Conservation (phyloP, 2,888 invertebrate genomes). For the Deilephila elpenor region DNA sequence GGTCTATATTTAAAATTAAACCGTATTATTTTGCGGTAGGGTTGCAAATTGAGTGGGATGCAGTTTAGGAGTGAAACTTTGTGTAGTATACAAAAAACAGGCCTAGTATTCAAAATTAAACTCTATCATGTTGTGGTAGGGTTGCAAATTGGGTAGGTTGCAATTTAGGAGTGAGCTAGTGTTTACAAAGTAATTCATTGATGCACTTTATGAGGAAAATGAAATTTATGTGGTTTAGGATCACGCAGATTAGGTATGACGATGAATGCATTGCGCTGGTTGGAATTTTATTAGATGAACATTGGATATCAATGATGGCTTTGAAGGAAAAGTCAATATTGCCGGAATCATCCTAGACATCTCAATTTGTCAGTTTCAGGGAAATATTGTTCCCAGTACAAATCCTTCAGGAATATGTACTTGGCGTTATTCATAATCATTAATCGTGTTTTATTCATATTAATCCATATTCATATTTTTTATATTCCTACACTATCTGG, state of each 20-base stretch:
- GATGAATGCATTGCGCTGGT: no score
- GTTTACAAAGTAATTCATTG: not conserved
- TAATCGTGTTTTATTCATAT: no score
- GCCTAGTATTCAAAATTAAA: constrained; percentile 7
- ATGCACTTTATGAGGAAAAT: constrained; percentile 8
- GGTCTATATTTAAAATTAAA: constrained; percentile 5
- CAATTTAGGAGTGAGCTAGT: not conserved
- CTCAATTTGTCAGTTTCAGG: no score
- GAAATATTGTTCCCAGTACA: no score
- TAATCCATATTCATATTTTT: no score
- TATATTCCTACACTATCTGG: no score
- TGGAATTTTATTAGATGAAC: no score
- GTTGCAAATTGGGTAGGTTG: not conserved
- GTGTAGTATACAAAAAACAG: not conserved
- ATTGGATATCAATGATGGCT: no score
- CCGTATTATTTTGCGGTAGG: not conserved
- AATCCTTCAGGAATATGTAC: no score
- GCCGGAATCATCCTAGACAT: no score
- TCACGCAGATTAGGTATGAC: not conserved
- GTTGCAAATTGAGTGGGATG: not conserved
- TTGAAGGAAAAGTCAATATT: no score
- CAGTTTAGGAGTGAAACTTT: not conserved
- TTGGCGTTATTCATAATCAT: no score
- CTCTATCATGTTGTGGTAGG: not conserved
- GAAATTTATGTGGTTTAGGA: not conserved